Conservation (phyloP, 1,140 invertebrate genomes). For the Diorhabda sublineata region DNA sequence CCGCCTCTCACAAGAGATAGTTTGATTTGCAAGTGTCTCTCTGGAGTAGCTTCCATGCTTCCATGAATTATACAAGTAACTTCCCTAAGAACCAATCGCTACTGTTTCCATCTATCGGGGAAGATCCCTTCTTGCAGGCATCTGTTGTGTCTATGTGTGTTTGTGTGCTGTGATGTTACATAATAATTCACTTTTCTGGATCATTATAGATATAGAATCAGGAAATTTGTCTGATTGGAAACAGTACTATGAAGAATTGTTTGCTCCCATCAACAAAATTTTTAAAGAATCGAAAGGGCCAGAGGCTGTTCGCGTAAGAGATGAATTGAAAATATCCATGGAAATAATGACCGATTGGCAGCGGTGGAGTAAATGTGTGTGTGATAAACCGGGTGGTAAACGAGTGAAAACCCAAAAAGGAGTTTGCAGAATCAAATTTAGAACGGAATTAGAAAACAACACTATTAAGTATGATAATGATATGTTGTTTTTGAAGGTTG, state of each 20-base stretch:
- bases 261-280: constrained; percentile 44
- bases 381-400: constrained; percentile 39
- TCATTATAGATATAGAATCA: constrained; percentile 31
- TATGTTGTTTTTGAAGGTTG: constrained; percentile 35
- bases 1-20: too few relatives aligned
- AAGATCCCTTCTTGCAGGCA: too few relatives aligned
- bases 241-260: constrained; percentile 49
- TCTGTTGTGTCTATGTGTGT: too few relatives aligned
- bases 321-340: constrained; percentile 37
- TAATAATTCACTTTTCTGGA: constrained; percentile 27
- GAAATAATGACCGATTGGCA: constrained; percentile 44
- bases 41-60: too few relatives aligned
- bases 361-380: constrained; percentile 41
- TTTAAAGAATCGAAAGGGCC: constrained; percentile 35
- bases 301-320: constrained; percentile 37
- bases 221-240: constrained; percentile 51
- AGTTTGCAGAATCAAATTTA: constrained; percentile 31
- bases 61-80: too few relatives aligned
- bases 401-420: constrained; percentile 40
- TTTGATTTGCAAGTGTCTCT: too few relatives aligned
- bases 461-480: constrained; percentile 21
- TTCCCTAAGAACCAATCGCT: too few relatives aligned
- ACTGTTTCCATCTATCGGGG: too few relatives aligned
- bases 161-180: background rate
- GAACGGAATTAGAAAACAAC: constrained; percentile 2